Percentiles rank a stretch among this genome's conserved stretches.
phyloP scores from a whole-genome alignment of 2,888 invertebrate genomes.

The Thysanoteuthis rhombus region DNA sequence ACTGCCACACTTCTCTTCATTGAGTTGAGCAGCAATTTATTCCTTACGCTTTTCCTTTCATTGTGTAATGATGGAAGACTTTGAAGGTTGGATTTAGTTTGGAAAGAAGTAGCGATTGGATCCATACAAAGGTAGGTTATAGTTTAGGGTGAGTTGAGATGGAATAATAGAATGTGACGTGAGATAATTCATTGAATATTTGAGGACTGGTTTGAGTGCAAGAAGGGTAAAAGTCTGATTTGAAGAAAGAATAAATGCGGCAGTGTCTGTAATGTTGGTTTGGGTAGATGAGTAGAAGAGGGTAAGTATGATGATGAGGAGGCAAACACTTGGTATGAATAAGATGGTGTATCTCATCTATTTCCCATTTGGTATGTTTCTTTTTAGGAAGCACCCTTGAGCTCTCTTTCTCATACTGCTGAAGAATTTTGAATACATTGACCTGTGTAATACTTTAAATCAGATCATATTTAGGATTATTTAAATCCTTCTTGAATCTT shows the following conservation, averaged over 20 bases:
- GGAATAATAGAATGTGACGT: not conserved
- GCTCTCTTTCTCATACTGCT: not conserved
- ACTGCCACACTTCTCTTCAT: not conserved
- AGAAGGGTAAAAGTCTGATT: not conserved
- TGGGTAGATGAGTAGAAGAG: not conserved
- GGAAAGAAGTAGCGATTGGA: not conserved
- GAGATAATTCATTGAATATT: not conserved
- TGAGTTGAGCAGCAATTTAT: not conserved
- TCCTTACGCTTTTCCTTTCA: not conserved
- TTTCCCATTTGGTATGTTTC: not conserved
- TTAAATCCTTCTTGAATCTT: too few species aligned
- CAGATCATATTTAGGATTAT: too few species aligned
- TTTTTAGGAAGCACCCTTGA: not conserved
- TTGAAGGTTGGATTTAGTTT: not conserved
- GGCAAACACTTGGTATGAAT: not conserved
- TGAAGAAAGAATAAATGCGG: not conserved
- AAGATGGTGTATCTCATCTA: not conserved
- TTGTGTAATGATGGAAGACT: not conserved
- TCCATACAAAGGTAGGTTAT: not conserved
- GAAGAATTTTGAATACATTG: too few species aligned
- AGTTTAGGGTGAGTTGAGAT: not conserved
- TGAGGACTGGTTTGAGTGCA: not conserved
- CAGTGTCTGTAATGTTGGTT: not conserved
- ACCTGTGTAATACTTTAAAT: too few species aligned
- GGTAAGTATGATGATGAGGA: not conserved